Evolutionary conservation across 2,797 vertebrate genomes (phyloP), one percentile per base, ranked within the genome.

Genomic region (Lepus townsendii): DNA sequence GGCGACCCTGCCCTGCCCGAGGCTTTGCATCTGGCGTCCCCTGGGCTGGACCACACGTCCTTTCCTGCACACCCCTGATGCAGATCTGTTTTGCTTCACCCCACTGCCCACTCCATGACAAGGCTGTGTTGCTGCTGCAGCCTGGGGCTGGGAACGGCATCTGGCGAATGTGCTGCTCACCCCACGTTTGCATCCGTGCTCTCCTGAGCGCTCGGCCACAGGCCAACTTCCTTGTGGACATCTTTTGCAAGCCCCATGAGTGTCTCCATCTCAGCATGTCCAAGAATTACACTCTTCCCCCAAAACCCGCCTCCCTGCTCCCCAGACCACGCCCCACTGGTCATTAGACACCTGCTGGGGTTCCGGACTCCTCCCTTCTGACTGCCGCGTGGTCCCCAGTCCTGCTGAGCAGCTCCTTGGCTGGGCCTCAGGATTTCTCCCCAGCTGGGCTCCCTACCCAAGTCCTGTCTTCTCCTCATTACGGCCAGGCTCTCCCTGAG

Each of bases 21-120:
- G 16, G 77, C 57, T 20, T 38, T 27, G 54, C 11, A 14, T 22
- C 54, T 38, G 30, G 47, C 24, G 50, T 47, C 24, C 50, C 12
- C 3, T 13, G 0, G 24, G 24, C 26, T 26, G 62, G 12, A 11
- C 26, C 26, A n/a, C 27, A 30, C n/a, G 0, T 27, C 63, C 13
- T 4, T 50, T 10, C 19, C 11, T n/a, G n/a, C 65, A 27, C 24
- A 14, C 8, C 22, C 60, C 60, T 26, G 20, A 19, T 8, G 20
- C 1, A 65, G 24, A 32, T 22, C n/a, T 22, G 3, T 10, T 52
- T 66, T 76, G 26, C 50, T 35, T 35, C 20, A 16, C 2, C 1
- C 0, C 5, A 17, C 27, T 50, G 60, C 27, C 47, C n/a, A n/a
- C 62, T 14, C 82, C 17, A 3, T 0, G 2, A 30, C 27, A 0